Base-by-base conservation (phyloP, 1,140 invertebrate species). In the Lysiphlebus fabarum region DNA sequence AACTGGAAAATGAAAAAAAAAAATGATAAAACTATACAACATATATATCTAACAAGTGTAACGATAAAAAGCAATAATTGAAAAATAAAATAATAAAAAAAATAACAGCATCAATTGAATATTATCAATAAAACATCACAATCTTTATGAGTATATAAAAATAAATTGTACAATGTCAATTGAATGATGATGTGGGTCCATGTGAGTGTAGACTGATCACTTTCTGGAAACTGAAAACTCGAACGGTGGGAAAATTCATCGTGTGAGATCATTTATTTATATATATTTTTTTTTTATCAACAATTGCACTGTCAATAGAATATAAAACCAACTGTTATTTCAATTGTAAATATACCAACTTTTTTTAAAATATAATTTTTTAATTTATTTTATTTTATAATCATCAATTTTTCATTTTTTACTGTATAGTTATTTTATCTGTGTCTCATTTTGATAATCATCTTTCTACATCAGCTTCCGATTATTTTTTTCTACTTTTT, bases 181-280 rank as follows among this genome's bases (percentile, higher is more conserved):
- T 26, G 17, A 26, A 1, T n/a, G 14, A 44, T 10, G 14, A 44
- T 10, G 33, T n/a, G 48, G 38, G 40, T 53, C 14, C 49, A 62
- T 61, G n/a, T n/a, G 12, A 44, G 33, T 42, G 2, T 14, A 43
- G 34, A 56, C 65, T 58, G 58, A 53, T 63, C 59, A 61, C 51
- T 64, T 59, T 63, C 62, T 45, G 65, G 56, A 65, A 66, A 65
- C 65, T 62, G 48, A 49, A 58, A 66, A 64, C 61, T 59, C 48
- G 61, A 43, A 66, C 59, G 59, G 61, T 69, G 62, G 65, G 59
- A 65, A 67, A 60, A 62, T 59, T 42, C 26, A 49, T n/a, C 11
- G 7, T 26, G 58, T 49, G 59, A 41, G 33, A 53, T 38, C 44
- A 42, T 56, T 8, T 58, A 34, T 11, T 14, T 45, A 34, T 14